Evolutionary conservation across 2,888 invertebrate species (phyloP), one percentile per base, ranked within the genome.

Genomic region (Busseola fusca): DNA sequence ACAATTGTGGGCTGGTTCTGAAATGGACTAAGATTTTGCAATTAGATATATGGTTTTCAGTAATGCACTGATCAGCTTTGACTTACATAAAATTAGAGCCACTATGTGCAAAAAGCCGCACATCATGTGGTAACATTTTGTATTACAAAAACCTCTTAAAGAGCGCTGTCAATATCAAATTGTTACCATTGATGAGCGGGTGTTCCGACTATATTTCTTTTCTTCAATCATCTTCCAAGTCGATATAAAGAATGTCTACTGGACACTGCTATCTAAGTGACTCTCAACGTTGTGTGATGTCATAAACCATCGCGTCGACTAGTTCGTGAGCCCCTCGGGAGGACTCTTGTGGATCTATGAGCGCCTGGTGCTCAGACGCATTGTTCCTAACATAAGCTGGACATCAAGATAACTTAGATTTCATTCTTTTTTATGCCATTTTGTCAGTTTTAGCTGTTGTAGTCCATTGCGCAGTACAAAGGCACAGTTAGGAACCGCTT

Each of bases 221-320:
- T 62, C 34, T 37, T 72, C 45, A 50, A 21, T 78, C n/a, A 18
- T 62, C 18, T 42, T 14, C 9, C 21, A 40, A 48, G 7, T n/a
- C 9, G 42, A 78, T 80, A 48, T 74, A 34, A 74, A 64, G 45
- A 64, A 64, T 54, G 14, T 74, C 30, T 57, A 60, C 30, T 57
- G 67, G 58, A 65, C 64, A 16, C 52, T 63, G 65, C 60, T 75
- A 83, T 85, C 74, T 82, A 52, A 58, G 64, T 34, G 78, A 56
- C 59, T 37, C 54, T 50, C 58, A 63, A 74, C 42, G 63, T 54
- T 42, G 74, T 80, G 73, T 76, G 74, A 79, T 50, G 58, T 77
- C 84, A 79, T 84, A 84, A 85, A 86, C 63, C 54, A 67, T 76
- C 69, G 42, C 63, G 65, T 66, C 56, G 79, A 64, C 64, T 71